Evolutionary conservation across 2,888 invertebrate species (phyloP), one percentile per base, ranked within the genome.

Genomic region (Xanthorhoe spadicearia): DNA sequence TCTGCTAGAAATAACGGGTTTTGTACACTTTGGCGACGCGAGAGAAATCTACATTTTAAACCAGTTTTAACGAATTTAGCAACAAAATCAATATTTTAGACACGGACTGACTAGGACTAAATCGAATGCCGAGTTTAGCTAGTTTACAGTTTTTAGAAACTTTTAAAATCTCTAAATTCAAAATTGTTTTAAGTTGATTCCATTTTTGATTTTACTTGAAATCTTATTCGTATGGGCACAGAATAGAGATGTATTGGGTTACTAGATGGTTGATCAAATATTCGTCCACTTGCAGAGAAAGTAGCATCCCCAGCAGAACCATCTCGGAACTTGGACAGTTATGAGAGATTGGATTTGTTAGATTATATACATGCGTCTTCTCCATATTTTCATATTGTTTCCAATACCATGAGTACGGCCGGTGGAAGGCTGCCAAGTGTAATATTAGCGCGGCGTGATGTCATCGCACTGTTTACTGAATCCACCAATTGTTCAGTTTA

Each of bases 371-470:
- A 38, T 10, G 38, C 38, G 13, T 32, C 7, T 43, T 43, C 23
- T 43, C 17, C 17, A 32, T 43, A 52, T 18, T 46, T 57, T 50
- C 46, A 46, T 52, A n/a, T 67, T 52, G 56, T 51, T 56, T 60
- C 56, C 18, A 59, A 53, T 55, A 46, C 53, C 32, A 15, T 59
- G 52, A 38, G 48, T 32, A 49, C 79, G 79, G 78, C 76, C 64
- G 61, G 74, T 90, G 90, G 91, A 87, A 72, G 63, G 61, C 67
- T 81, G 90, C 92, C 92, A 92, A 92, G 87, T 86, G 88, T 90
- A 90, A 89, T 90, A 90, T 90, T 88, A 90, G 90, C 88, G 81
- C 73, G 76, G 79, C 71, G 52, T 90, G 90, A 91, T 89, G 89
- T 89, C 91, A 91, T 87, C 68, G 72, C 72, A 83, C 80, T 89